phyloP scores from a whole-genome alignment of 2,888 invertebrate species.

The Drosophila acutilabella region DNA sequence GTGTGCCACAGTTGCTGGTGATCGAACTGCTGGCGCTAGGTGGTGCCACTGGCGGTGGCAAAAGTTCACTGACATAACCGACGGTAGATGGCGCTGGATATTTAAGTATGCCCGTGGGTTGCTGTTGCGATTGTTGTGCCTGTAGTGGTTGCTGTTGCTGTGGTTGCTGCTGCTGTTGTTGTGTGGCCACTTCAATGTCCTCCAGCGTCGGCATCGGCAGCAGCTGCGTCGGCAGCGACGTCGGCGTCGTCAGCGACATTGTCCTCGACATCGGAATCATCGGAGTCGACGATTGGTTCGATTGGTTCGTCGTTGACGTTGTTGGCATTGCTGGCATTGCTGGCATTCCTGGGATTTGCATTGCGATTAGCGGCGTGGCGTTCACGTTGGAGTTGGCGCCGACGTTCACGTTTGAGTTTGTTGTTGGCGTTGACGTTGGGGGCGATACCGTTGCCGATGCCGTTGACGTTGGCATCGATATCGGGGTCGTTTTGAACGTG shows the following conservation, averaged over 20 bases:
- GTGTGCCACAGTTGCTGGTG: conserved; percentile 71
- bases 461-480: conserved; percentile 37
- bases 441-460: not conserved
- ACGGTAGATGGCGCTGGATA: conserved; percentile 54
- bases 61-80: conserved; percentile 51
- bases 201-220: conserved; percentile 82
- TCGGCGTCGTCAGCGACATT: conserved; percentile 41
- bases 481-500: conserved; percentile 53
- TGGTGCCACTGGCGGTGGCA: conserved; percentile 38
- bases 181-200: conserved; percentile 78
- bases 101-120: conserved; percentile 54
- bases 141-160: conserved; percentile 15
- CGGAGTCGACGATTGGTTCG: conserved; percentile 2
- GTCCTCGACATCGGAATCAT: conserved; percentile 37
- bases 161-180: conserved; percentile 30
- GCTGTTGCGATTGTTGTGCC: conserved; percentile 45
- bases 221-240: conserved; percentile 66
- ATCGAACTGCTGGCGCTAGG: conserved; percentile 44
- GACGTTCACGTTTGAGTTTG: too few relatives aligned
- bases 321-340: conserved; percentile 3
- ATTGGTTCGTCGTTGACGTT: conserved; percentile 4
- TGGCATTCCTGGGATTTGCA: not conserved
- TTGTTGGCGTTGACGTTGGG: conserved; percentile 8
- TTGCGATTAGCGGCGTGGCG: not conserved
- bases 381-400: conserved; percentile 6